Evolutionary conservation across 2,888 invertebrate species (phyloP).

Genomic region (Yponomeuta sedellus): DNA sequence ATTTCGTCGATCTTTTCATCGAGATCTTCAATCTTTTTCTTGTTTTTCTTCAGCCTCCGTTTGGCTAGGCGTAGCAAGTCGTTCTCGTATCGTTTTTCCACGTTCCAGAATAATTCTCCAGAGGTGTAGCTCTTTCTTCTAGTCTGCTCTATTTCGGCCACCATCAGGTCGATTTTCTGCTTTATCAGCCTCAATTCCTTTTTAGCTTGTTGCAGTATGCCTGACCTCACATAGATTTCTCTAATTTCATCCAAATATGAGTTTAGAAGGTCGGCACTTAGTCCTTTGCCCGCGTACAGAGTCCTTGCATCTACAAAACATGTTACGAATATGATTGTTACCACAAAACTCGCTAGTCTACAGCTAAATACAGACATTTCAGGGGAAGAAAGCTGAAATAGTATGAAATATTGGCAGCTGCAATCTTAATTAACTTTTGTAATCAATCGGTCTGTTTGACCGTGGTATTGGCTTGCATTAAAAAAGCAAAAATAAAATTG

Average conservation of each 20-base stretch:
- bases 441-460: not conserved
- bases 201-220: not conserved
- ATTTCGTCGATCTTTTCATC: not conserved
- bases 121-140: not conserved
- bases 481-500: no score
- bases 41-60: not conserved
- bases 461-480: not conserved
- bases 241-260: not conserved
- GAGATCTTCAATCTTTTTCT: not conserved
- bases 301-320: not conserved
- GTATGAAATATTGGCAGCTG: not conserved
- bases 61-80: not conserved
- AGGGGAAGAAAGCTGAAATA: not conserved
- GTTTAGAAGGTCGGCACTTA: not conserved
- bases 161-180: not conserved
- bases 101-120: not conserved
- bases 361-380: not conserved
- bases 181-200: not conserved
- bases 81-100: not conserved
- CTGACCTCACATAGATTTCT: not conserved
- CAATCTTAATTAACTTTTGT: not conserved
- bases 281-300: not conserved
- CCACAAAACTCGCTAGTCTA: not conserved
- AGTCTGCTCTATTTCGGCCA: not conserved
- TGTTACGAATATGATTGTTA: not conserved